phyloP scores from a whole-genome alignment of 1,140 invertebrate species.

The Maconellicoccus hirsutus region DNA sequence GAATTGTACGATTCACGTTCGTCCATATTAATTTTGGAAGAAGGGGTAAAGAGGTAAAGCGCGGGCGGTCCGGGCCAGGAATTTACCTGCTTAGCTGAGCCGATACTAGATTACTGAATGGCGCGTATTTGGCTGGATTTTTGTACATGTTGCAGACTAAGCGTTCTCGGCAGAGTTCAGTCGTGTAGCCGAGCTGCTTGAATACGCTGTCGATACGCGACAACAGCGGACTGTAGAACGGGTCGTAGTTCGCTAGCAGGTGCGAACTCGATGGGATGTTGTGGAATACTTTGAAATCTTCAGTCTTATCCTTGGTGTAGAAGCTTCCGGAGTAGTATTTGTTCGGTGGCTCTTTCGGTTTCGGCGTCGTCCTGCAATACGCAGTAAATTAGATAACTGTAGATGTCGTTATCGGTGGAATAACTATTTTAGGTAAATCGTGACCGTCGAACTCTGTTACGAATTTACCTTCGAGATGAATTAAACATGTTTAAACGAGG shows the following conservation, averaged over 20 bases:
- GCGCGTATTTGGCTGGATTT: conserved; percentile 69
- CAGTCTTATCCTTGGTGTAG: conserved; percentile 36
- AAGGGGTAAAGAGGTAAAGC: too few relatives aligned
- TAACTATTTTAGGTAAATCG: too few relatives aligned
- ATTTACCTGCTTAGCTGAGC: conserved; percentile 70
- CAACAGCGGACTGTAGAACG: conserved; percentile 70
- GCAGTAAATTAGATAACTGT: background rate
- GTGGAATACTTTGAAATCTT: conserved; percentile 58
- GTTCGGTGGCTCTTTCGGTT: conserved; percentile 3
- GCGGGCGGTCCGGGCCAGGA: too few relatives aligned
- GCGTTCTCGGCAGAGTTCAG: conserved; percentile 62
- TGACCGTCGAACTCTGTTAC: too few relatives aligned
- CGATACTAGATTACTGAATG: conserved; percentile 74
- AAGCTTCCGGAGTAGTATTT: conserved; percentile 29
- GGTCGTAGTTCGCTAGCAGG: conserved; percentile 70
- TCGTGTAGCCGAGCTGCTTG: conserved; percentile 53
- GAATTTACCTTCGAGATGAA: too few relatives aligned
- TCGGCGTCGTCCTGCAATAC: background rate
- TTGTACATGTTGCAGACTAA: conserved; percentile 75
- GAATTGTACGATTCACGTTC: background rate
- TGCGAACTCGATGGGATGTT: conserved; percentile 70
- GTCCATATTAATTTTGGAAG: background rate
- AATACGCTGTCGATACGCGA: conserved; percentile 71
- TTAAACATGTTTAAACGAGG: too few relatives aligned
- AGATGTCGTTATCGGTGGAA: too few relatives aligned